Percentiles rank a stretch among this genome's conserved stretches.
Evolutionary conservation across 2,888 invertebrate genomes (phyloP).

Genomic region (Heliconius sara): DNA sequence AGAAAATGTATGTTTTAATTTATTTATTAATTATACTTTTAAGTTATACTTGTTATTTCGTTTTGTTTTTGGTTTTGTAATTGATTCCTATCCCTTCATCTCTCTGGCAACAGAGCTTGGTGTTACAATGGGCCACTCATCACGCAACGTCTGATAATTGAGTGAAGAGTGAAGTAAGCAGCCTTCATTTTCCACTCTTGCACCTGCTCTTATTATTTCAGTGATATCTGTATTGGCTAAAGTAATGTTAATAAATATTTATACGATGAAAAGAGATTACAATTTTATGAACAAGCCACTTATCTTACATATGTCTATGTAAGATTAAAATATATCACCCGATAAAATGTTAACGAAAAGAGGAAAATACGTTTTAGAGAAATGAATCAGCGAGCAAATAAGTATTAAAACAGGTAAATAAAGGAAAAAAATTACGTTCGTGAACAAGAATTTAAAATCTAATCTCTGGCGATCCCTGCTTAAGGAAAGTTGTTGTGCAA

Average conservation of each 20-base stretch:
- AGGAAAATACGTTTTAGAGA: neutral
- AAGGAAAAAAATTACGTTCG: slow-evolving; percentile 8
- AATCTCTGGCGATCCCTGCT: slow-evolving; percentile 17
- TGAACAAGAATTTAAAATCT: slow-evolving; percentile 29
- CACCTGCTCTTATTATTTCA: too few relatives aligned
- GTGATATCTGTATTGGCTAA: neutral
- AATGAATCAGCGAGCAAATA: neutral
- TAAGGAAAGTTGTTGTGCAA: slow-evolving; percentile 19
- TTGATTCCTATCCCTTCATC: neutral
- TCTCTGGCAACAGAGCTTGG: too few relatives aligned
- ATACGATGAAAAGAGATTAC: neutral
- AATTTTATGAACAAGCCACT: too few relatives aligned
- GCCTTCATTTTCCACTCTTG: too few relatives aligned
- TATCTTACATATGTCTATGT: too few relatives aligned
- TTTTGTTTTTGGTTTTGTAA: neutral
- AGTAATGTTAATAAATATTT: neutral
- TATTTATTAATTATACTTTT: slow-evolving; percentile 1
- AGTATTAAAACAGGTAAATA: slow-evolving; percentile 16
- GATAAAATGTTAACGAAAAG: neutral
- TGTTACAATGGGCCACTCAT: too few relatives aligned
- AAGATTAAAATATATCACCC: neutral
- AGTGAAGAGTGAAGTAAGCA: too few relatives aligned
- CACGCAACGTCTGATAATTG: too few relatives aligned
- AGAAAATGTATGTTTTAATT: neutral
- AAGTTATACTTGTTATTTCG: slow-evolving; percentile 2